Evolutionary conservation across 2,888 invertebrate species (phyloP).

Genomic region (Boloria euphrosyne): DNA sequence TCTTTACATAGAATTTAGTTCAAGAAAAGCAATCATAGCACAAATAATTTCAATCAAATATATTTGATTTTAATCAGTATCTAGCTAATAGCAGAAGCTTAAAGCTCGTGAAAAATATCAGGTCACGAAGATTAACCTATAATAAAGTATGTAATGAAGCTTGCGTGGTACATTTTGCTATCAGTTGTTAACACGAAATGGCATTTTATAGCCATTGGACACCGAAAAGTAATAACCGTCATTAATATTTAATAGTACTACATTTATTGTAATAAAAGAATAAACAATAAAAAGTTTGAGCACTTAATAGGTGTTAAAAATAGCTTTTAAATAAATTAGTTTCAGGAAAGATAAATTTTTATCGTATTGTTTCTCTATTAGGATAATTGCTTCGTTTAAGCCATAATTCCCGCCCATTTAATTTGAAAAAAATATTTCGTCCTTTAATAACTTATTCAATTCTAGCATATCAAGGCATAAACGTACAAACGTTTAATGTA

Average conservation of each 20-base stretch:
- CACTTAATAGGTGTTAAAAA: too few species aligned
- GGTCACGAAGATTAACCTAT: neutral
- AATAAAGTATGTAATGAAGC: neutral
- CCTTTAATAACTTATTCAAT: too few species aligned
- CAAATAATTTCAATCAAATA: neutral
- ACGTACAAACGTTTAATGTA: too few species aligned
- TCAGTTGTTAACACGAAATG: constrained; percentile 16
- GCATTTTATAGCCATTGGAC: constrained; percentile 13
- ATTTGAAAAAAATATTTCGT: too few species aligned
- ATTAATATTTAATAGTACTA: constrained; percentile 1
- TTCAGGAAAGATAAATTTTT: too few species aligned
- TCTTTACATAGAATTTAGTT: neutral
- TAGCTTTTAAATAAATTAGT: too few species aligned
- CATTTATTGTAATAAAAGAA: neutral
- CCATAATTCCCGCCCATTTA: too few species aligned
- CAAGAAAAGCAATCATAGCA: constrained; percentile 7
- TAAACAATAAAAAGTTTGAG: too few species aligned
- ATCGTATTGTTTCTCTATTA: too few species aligned
- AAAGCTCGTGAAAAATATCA: constrained; percentile 3
- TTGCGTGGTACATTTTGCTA: constrained; percentile 9
- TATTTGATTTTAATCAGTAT: constrained; percentile 7
- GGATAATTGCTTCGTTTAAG: too few species aligned
- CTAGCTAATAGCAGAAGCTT: neutral
- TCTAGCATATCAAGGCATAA: too few species aligned
- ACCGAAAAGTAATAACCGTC: constrained; percentile 1